phyloP scores from a whole-genome alignment of 2,797 vertebrate species.

The Microchirus variegatus region DNA sequence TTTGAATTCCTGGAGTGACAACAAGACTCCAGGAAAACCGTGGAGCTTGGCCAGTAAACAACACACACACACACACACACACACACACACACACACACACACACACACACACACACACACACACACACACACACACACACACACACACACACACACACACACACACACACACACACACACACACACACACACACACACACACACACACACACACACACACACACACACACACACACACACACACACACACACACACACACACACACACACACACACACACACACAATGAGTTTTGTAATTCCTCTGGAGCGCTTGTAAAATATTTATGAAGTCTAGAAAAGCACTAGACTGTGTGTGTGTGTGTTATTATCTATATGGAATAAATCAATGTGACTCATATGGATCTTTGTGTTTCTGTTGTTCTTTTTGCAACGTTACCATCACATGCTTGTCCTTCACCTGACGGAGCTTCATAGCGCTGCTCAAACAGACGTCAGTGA shows the following conservation, averaged over 20 bases:
- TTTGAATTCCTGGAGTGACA: neutral
- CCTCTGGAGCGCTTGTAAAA: conserved; percentile 30
- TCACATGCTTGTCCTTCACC: neutral
- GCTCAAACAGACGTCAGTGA: neutral
- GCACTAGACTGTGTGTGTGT: neutral
- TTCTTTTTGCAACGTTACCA: neutral
- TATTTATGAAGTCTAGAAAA: conserved; percentile 26
- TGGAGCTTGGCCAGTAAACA: neutral
- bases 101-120: conserved; percentile 7
- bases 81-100: conserved; percentile 1
- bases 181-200: neutral
- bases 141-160: conserved; percentile 6
- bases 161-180: neutral
- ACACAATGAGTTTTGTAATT: conserved; percentile 15
- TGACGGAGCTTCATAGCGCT: neutral
- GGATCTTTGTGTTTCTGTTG: neutral
- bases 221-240: neutral
- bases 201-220: neutral
- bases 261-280: neutral
- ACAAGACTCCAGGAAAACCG: neutral
- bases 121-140: conserved; percentile 1
- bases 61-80: too few relatives aligned
- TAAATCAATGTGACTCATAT: too few relatives aligned
- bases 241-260: too few relatives aligned
- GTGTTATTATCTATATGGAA: too few relatives aligned